Percentiles rank a stretch among this genome's conserved stretches.
Evolutionary conservation across 2,113 vertebrate species (phyloP).

Genomic region (Anseranas semipalmata): DNA sequence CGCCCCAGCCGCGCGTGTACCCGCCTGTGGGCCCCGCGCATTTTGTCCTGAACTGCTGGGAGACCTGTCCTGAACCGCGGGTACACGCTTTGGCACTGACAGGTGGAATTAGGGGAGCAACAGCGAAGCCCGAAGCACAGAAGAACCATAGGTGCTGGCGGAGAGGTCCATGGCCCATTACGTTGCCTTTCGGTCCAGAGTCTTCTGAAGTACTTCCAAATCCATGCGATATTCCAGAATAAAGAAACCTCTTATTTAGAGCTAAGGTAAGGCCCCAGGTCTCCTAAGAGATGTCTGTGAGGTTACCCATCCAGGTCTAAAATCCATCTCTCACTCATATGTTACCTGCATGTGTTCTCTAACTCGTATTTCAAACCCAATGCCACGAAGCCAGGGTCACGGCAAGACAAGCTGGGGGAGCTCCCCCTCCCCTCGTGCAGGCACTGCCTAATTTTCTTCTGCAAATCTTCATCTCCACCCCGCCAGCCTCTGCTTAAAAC

Average conservation of each 20-base stretch:
- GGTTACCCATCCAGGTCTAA: not conserved
- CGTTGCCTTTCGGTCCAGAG: not conserved
- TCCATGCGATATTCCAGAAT: not conserved
- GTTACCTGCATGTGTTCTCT: not conserved
- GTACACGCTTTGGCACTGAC: not conserved
- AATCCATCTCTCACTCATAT: not conserved
- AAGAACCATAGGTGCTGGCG: not conserved
- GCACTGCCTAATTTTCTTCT: not conserved
- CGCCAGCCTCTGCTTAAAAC: not conserved
- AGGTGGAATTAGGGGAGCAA: not conserved
- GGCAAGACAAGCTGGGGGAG: not conserved
- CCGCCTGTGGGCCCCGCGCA: rapidly evolving
- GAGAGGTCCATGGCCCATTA: rapidly evolving
- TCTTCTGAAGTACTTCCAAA: not conserved
- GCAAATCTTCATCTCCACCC: not conserved
- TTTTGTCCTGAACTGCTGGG: not conserved
- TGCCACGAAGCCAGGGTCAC: not conserved
- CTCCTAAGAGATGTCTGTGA: not conserved
- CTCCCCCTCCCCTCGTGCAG: not conserved
- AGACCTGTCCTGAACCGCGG: not conserved
- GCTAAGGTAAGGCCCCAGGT: not conserved
- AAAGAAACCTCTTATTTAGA: not conserved
- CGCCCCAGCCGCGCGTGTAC: too few species aligned
- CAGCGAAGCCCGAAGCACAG: not conserved
- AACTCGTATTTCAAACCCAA: not conserved